Evolutionary conservation across 1,140 invertebrate genomes (phyloP).

Genomic region (Drosophila pachea): DNA sequence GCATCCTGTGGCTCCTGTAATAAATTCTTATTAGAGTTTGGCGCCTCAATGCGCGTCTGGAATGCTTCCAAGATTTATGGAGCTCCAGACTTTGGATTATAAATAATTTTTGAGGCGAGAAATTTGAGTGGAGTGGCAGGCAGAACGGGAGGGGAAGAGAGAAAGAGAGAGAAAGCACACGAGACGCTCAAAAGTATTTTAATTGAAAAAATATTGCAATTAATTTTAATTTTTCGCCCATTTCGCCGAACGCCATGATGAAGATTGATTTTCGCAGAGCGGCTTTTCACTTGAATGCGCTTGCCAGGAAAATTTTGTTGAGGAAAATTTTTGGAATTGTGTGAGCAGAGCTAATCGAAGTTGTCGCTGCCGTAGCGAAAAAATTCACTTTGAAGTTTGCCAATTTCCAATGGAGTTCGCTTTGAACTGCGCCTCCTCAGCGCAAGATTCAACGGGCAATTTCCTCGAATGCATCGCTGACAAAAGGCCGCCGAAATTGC

Average conservation of each 20-base stretch:
- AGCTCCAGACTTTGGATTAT: constrained; percentile 24
- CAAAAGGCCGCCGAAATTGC: constrained; percentile 9
- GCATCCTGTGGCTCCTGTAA: constrained; percentile 45
- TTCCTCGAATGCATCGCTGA: constrained; percentile 23
- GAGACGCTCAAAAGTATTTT: constrained; percentile 33
- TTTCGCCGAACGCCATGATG: constrained; percentile 44
- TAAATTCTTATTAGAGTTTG: constrained; percentile 64
- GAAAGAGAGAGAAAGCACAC: background rate
- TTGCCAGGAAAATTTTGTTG: too few species aligned
- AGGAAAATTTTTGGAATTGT: constrained; percentile 26
- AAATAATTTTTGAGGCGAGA: constrained; percentile 27
- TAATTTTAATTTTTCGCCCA: constrained; percentile 46
- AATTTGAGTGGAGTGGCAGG: constrained; percentile 4
- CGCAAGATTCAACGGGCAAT: constrained; percentile 18
- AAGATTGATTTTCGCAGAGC: constrained; percentile 62
- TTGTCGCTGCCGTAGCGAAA: constrained; percentile 36
- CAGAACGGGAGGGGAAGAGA: background rate
- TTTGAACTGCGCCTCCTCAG: constrained; percentile 48
- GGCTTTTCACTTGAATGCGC: background rate
- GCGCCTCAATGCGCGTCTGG: constrained; percentile 26
- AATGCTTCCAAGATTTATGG: constrained; percentile 38
- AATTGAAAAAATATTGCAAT: constrained; percentile 56
- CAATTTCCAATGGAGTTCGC: constrained; percentile 42
- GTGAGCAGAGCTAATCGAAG: constrained; percentile 60
- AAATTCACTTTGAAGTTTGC: constrained; percentile 71